These are phyloP conservation scores for Atherinosoma microstoma DNA, from an alignment of 2,797 vertebrate genomes.

Conservation along the genomic window DNA sequence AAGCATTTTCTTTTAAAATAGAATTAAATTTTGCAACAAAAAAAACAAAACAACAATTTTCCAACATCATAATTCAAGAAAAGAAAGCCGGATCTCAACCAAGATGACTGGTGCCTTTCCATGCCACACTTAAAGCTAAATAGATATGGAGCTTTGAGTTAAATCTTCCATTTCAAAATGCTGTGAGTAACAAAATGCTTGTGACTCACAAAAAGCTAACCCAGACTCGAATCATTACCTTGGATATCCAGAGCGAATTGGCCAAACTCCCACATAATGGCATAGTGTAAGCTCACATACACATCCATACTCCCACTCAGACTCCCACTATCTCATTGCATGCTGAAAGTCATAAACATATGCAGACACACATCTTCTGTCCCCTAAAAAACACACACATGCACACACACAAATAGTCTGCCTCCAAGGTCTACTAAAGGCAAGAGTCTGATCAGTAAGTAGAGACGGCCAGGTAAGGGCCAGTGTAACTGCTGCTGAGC, in stretches of 20 bases:
- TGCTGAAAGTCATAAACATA: conserved; percentile 58
- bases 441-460: conserved; percentile 72
- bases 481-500: conserved; percentile 69
- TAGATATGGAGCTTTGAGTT: conserved; percentile 14
- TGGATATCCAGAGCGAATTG: conserved; percentile 68
- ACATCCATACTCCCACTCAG: conserved; percentile 75
- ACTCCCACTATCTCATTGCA: conserved; percentile 67
- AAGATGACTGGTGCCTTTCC: conserved; percentile 16
- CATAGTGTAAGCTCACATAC: conserved; percentile 72
- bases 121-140: conserved; percentile 24
- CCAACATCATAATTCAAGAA: not conserved
- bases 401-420: conserved; percentile 40
- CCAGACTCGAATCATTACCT: conserved; percentile 74
- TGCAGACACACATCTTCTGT: conserved; percentile 26
- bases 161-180: conserved; percentile 56
- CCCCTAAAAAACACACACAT: conserved; percentile 10
- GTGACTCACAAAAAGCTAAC: conserved; percentile 75
- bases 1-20: not conserved
- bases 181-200: conserved; percentile 52
- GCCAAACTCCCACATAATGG: conserved; percentile 79
- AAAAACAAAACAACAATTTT: not conserved
- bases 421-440: conserved; percentile 71
- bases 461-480: conserved; percentile 60
- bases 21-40: not conserved
- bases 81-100: not conserved